These are phyloP conservation scores for Thalassophryne amazonica DNA, from an alignment of 2,797 vertebrate species.

Conservation along the genomic window DNA sequence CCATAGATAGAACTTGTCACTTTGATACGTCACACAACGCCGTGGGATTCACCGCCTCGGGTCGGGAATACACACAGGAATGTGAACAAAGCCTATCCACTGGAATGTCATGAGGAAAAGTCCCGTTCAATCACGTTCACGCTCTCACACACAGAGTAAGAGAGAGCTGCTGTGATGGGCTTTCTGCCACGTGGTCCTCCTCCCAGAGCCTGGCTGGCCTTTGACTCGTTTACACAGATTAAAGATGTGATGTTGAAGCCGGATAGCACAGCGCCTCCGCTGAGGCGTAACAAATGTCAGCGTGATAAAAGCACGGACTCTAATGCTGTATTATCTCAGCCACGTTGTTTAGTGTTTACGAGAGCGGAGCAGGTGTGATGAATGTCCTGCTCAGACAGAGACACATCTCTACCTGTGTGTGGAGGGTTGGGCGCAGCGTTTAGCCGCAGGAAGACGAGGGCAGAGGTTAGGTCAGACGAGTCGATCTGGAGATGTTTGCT, in stretches of 20 bases:
- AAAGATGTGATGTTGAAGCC: conserved; percentile 61
- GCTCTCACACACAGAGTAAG: conserved; percentile 13
- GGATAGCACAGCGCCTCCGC: conserved; percentile 41
- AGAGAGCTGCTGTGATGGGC: too few relatives aligned
- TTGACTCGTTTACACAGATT: conserved; percentile 72
- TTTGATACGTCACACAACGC: conserved; percentile 54
- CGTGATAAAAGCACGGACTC: conserved; percentile 64
- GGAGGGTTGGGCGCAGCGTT: neutral
- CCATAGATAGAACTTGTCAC: conserved; percentile 73
- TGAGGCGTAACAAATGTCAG: conserved; percentile 62
- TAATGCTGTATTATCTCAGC: conserved; percentile 59
- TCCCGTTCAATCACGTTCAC: conserved; percentile 14
- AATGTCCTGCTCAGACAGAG: conserved; percentile 45
- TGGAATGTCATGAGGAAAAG: conserved; percentile 29
- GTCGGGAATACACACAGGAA: conserved; percentile 24
- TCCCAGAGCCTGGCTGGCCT: conserved; percentile 45
- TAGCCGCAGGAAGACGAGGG: neutral
- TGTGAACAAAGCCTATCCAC: conserved; percentile 31
- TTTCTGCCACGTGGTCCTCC: too few relatives aligned
- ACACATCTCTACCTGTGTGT: conserved; percentile 44
- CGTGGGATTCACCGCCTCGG: conserved; percentile 47
- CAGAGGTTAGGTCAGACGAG: conserved; percentile 27
- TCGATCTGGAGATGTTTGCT: conserved; percentile 64
- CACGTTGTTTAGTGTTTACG: conserved; percentile 40
- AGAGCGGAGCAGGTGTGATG: conserved; percentile 56